Percentiles rank a stretch among this genome's conserved stretches.
Conservation (phyloP, 2,113 vertebrate genomes). For the Ailuropoda melanoleuca region DNA sequence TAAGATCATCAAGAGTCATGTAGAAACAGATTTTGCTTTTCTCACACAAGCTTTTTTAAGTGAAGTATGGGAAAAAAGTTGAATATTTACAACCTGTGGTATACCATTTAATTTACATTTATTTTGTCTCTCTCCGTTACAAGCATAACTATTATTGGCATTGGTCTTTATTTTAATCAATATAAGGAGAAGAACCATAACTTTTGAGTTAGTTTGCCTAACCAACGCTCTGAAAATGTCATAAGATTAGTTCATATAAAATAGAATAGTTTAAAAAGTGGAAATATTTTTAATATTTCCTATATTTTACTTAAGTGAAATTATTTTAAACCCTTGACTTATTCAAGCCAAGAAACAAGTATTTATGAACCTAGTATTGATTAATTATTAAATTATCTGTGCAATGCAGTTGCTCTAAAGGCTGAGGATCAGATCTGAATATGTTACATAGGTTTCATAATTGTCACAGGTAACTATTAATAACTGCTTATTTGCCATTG, state of each 20-base stretch:
- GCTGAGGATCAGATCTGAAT: neutral
- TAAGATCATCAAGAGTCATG: neutral
- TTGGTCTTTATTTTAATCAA: slow-evolving; percentile 32
- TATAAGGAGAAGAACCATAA: neutral
- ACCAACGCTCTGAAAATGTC: neutral
- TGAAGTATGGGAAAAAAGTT: neutral
- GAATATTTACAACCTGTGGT: neutral
- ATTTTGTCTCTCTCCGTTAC: neutral
- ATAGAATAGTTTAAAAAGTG: neutral
- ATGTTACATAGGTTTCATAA: slow-evolving; percentile 27
- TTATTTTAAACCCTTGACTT: slow-evolving; percentile 25
- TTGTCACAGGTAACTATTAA: neutral
- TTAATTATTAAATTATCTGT: neutral
- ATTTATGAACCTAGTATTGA: neutral
- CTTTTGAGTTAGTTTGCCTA: slow-evolving; percentile 35
- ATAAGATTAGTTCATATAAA: neutral
- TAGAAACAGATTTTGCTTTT: slow-evolving; percentile 27
- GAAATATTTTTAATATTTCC: neutral
- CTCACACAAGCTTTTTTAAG: neutral
- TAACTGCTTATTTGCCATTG: neutral
- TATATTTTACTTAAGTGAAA: slow-evolving; percentile 19
- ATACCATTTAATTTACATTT: slow-evolving; percentile 36
- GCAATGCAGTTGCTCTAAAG: neutral
- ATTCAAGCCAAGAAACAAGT: neutral
- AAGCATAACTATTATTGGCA: neutral